Evolutionary conservation across 1,140 invertebrate genomes (phyloP).

Genomic region (Drosophila sulfurigaster): DNA sequence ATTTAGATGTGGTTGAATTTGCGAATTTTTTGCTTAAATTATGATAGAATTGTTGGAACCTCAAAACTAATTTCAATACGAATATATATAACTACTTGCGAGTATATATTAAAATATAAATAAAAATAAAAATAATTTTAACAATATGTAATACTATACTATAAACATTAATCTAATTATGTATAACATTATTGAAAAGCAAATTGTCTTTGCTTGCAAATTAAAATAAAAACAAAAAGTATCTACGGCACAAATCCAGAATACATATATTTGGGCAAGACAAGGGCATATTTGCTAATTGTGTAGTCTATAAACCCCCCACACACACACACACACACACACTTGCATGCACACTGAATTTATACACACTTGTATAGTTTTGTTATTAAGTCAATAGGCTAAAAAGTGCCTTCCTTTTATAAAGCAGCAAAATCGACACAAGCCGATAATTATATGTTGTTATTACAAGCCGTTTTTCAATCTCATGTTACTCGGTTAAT

Average conservation of each 20-base stretch:
- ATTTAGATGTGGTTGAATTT: conserved; percentile 80
- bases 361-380: conserved; percentile 35
- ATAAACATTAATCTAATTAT: conserved; percentile 22
- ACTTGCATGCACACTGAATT: conserved; percentile 10
- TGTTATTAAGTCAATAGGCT: conserved; percentile 72
- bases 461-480: conserved; percentile 15
- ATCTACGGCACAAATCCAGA: not conserved
- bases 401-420: conserved; percentile 67
- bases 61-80: conserved; percentile 47
- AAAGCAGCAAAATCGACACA: conserved; percentile 7
- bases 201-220: conserved; percentile 15
- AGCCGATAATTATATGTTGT: conserved; percentile 11
- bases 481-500: conserved; percentile 18
- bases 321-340: conserved; percentile 34
- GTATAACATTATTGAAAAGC: conserved; percentile 20
- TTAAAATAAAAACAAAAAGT: conserved; percentile 13
- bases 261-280: not conserved
- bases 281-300: conserved; percentile 20
- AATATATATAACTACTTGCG: conserved; percentile 39
- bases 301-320: conserved; percentile 40
- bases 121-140: conserved; percentile 13
- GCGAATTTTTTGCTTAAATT: conserved; percentile 57
- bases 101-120: conserved; percentile 32
- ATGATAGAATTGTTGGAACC: conserved; percentile 60
- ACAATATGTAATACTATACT: conserved; percentile 3